Evolutionary conservation across 2,888 invertebrate species (phyloP), one percentile per base, ranked within the genome.

Genomic region (Labia minor): DNA sequence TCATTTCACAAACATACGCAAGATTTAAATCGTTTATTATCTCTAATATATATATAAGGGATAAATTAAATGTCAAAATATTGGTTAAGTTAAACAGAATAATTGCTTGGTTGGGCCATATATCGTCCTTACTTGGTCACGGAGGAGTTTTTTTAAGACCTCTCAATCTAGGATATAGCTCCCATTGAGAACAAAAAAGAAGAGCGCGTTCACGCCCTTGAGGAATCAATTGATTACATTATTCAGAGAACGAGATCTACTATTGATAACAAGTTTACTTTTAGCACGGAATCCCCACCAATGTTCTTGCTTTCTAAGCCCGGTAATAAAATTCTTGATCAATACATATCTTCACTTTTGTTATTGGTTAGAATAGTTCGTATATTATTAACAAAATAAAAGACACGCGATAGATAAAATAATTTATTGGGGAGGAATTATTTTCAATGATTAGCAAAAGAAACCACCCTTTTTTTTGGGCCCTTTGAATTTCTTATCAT

Each of bases 161-260:
- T 49, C 49, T 49, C 49, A 49, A 49, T 49, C 49, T 49, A 49
- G 49, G 49, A n/a, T n/a, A n/a, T n/a, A n/a, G n/a, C n/a, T n/a
- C n/a, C n/a, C n/a, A n/a, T n/a, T n/a, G n/a, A n/a, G n/a, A n/a
- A 49, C 49, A n/a, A n/a, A 14, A 49, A n/a, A 49, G 4, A 26
- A 8, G 26, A 26, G 26, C 26, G 8, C 3, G 8, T 26, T 26
- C 26, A 26, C 26, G 26, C 8, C 8, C 26, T 26, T 49, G 49
- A 49, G 49, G n/a, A 49, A 49, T 49, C n/a, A 49, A 49, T 49
- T 49, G 14, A 10, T 49, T 49, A 49, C n/a, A 49, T 49, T 49
- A 49, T n/a, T 49, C 49, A 49, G 2, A 10, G 14, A 6, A 33
- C 6, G 14, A 49, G 49, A 49, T 49, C 14, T 49, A n/a, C 49